Evolutionary conservation across 23 tunicate species (phyloP).

Genomic region (Ciona savignyi): DNA sequence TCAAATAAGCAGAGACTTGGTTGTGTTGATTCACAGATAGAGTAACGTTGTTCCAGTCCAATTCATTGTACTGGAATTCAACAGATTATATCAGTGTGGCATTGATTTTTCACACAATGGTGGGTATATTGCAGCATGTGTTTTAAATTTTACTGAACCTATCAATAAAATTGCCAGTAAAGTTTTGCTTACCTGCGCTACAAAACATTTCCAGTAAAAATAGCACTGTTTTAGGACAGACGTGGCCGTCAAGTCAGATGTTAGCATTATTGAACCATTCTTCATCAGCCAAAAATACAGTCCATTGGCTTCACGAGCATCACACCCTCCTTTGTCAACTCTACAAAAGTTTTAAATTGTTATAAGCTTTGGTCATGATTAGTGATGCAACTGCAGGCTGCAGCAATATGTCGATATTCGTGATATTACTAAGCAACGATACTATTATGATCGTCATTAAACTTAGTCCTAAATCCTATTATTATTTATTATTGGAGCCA

Average conservation of each 20-base stretch:
- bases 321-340: conserved; percentile 87
- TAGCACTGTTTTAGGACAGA: conserved; percentile 21
- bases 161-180: background rate
- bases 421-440: no score
- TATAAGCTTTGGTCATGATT: no score
- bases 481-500: no score
- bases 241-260: conserved; percentile 38
- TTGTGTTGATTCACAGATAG: conserved; percentile 23
- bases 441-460: no score
- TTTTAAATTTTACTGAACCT: no score
- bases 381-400: no score
- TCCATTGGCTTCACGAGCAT: conserved; percentile 56
- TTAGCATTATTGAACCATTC: conserved; percentile 41
- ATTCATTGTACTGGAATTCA: conserved; percentile 21
- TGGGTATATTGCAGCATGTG: no score
- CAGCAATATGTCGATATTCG: no score
- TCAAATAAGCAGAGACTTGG: conserved; percentile 36
- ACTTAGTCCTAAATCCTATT: no score
- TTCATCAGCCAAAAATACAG: conserved; percentile 62
- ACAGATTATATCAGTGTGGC: no score
- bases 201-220: conserved; percentile 26
- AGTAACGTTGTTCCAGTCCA: conserved; percentile 62
- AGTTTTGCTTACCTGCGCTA: conserved; percentile 16
- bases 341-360: no score
- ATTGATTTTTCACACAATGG: no score